These are phyloP conservation scores for Exephanes ischioxanthus DNA, from an alignment of 2,888 invertebrate genomes.

Conservation along the genomic window DNA sequence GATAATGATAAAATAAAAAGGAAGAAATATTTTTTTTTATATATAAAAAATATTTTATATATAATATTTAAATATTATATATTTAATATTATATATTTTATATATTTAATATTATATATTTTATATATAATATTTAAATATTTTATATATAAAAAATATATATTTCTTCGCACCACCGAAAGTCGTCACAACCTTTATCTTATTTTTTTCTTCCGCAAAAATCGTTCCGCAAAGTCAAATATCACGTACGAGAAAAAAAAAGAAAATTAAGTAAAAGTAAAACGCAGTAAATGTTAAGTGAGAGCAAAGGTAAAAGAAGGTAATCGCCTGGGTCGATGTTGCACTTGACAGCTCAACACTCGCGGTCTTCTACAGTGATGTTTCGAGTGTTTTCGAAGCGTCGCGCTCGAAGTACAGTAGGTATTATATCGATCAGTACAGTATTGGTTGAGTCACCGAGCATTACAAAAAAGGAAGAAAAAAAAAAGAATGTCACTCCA, in stretches of 20 bases:
- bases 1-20: conserved; percentile 38
- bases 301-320: background rate
- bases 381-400: background rate
- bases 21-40: background rate
- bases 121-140: no score
- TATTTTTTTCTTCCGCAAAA: background rate
- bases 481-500: conserved; percentile 6
- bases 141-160: no score
- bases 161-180: background rate
- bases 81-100: no score
- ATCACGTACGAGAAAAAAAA: background rate
- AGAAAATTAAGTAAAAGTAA: background rate
- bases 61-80: no score
- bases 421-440: conserved; percentile 48
- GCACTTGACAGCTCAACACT: background rate
- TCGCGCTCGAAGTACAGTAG: background rate
- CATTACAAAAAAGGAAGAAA: conserved; percentile 10
- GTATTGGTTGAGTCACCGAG: conserved; percentile 57
- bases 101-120: no score
- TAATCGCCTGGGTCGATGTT: conserved; percentile 3
- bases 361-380: background rate
- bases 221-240: background rate
- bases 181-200: background rate
- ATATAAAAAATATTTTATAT: no score
- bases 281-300: background rate